Evolutionary conservation across 2,113 vertebrate species (phyloP).

Genomic region (Rhagologus leucostigma): DNA sequence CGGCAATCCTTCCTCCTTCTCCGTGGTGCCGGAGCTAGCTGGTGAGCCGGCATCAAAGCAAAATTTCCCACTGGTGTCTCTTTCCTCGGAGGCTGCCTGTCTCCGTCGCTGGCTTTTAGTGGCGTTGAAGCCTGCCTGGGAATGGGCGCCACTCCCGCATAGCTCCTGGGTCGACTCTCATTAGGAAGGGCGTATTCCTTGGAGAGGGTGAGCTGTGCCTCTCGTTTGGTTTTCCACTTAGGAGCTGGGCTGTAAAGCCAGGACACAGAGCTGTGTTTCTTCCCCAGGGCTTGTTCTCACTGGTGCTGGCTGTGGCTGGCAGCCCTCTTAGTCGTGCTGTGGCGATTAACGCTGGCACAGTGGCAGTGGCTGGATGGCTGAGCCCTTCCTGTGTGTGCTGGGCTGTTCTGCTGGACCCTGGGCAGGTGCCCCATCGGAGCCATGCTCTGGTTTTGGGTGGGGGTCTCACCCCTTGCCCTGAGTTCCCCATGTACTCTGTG

Average conservation of each 20-base stretch:
- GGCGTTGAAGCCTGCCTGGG: slow-evolving; percentile 24
- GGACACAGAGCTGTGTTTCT: background rate
- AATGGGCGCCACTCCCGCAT: slow-evolving; percentile 27
- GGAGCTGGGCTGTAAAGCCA: background rate
- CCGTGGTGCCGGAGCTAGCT: background rate
- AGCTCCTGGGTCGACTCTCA: slow-evolving; percentile 39
- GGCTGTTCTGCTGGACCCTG: background rate
- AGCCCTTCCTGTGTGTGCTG: fast-evolving
- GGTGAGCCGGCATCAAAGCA: background rate
- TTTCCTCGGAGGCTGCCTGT: slow-evolving; percentile 12
- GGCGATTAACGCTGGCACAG: fast-evolving
- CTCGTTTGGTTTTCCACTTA: background rate
- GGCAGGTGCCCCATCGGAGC: fast-evolving
- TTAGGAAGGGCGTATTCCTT: slow-evolving; percentile 35
- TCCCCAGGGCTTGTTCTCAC: slow-evolving; percentile 34
- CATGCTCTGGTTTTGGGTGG: background rate
- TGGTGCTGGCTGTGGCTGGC: background rate
- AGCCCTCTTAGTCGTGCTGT: background rate
- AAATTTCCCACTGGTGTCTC: background rate
- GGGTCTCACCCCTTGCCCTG: background rate
- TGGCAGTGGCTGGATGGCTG: fast-evolving
- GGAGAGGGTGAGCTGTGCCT: background rate
- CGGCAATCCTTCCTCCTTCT: background rate
- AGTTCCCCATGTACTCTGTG: background rate
- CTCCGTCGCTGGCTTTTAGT: background rate